These are phyloP conservation scores for Lipotes vexillifer DNA, from an alignment of 2,113 vertebrate species.

Conservation along the genomic window DNA sequence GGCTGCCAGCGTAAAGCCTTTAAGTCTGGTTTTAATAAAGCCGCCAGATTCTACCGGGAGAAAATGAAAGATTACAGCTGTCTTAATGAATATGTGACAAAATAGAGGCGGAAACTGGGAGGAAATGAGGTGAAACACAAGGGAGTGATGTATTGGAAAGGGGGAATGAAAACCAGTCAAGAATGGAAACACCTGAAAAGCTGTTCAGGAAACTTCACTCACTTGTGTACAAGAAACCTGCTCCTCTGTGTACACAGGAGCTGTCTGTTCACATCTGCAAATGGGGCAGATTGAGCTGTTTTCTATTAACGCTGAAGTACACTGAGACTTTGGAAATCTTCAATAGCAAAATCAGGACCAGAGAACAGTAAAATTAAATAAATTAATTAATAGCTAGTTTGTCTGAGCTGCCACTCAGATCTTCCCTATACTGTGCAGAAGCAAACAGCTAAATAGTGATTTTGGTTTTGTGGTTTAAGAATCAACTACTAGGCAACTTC, in stretches of 20 bases:
- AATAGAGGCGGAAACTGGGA: slow-evolving; percentile 64
- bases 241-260: neutral
- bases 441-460: neutral
- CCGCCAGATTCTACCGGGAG: slow-evolving; percentile 65
- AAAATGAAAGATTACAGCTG: slow-evolving; percentile 60
- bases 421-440: neutral
- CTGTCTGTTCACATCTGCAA: slow-evolving; percentile 34
- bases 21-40: slow-evolving; percentile 76
- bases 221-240: neutral
- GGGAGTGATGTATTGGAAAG: slow-evolving; percentile 52
- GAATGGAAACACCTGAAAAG: slow-evolving; percentile 45
- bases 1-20: slow-evolving; percentile 59
- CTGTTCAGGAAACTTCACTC: slow-evolving; percentile 12
- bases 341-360: neutral
- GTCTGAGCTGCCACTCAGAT: neutral
- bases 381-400: neutral
- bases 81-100: slow-evolving; percentile 64
- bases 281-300: slow-evolving; percentile 61
- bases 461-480: slow-evolving; percentile 34
- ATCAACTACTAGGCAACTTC: neutral
- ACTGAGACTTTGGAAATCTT: neutral
- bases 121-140: slow-evolving; percentile 66
- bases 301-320: slow-evolving; percentile 10
- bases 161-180: slow-evolving; percentile 33
- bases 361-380: neutral